phyloP scores from a whole-genome alignment of 2,888 invertebrate genomes.

The Cerastis rubricosa region DNA sequence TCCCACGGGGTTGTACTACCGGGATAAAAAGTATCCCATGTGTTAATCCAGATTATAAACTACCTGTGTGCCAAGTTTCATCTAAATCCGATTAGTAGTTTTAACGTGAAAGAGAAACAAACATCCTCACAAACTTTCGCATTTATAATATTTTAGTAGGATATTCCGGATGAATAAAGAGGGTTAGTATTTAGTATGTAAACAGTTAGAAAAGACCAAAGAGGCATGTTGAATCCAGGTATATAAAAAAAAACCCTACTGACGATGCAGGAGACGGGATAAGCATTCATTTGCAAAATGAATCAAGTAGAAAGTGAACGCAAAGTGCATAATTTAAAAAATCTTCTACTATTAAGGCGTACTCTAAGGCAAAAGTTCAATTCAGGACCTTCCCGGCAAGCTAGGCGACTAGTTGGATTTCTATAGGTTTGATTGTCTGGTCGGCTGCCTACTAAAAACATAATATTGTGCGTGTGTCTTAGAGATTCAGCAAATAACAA shows the following conservation, averaged over 20 bases:
- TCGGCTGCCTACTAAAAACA: neutral
- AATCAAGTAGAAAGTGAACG: neutral
- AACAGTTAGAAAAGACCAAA: too few relatives aligned
- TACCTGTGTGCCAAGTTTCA: too few relatives aligned
- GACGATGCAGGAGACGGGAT: neutral
- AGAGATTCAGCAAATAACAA: neutral
- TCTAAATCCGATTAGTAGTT: too few relatives aligned
- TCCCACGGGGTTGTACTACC: too few relatives aligned
- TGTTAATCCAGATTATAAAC: too few relatives aligned
- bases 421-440: neutral
- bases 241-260: too few relatives aligned
- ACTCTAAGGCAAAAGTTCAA: neutral
- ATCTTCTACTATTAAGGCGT: too few relatives aligned
- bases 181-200: neutral
- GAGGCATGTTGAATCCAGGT: too few relatives aligned
- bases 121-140: too few relatives aligned
- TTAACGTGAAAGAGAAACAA: too few relatives aligned
- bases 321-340: neutral
- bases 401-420: neutral
- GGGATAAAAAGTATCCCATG: too few relatives aligned
- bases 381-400: neutral
- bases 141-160: too few relatives aligned
- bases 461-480: neutral
- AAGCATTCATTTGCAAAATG: neutral
- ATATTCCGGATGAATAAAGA: neutral